Base-by-base conservation (phyloP, 2,888 invertebrate genomes). In the Heliconius ethilla region DNA sequence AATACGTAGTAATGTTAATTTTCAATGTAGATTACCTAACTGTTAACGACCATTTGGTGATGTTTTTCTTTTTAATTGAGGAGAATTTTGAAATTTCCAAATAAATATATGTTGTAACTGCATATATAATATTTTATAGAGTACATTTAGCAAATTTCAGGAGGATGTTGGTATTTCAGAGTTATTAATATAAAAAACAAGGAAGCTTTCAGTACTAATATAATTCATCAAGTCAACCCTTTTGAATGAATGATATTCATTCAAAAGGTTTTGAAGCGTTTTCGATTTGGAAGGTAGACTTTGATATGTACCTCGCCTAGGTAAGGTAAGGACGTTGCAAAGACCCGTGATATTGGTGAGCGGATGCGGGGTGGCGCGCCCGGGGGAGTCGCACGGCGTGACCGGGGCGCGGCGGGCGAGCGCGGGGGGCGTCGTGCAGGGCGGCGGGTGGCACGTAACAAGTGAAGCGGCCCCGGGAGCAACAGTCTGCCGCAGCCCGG, bases 401-500 rank as follows among this genome's bases (percentile, higher is more conserved):
- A 84, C 85, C 80, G 84, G 85, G 85, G 85, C 82, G 82, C 83
- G 84, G 86, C 80, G 2, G 51, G 85, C 83, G 85, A 85, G 82
- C 81, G 83, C 80, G 83, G 83, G 83, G 81, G 82, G 87, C 87
- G 86, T 86, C 89, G 88, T 89, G 89, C 88, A 90, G 89, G 89
- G 88, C 88, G 89, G 90, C 88, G 91, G 91, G 90, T 86, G 91
- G 92, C 91, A 92, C 90, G 94, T 94, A 94, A 94, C 94, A 94
- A 94, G 94, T 93, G 92, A 93, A 92, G 91, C 92, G 92, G 90
- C 87, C 94, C 94, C 89, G 93, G 94, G 94, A 93, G 94, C 94
- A 94, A 94, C 94, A 94, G 94, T 94, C 93, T 94, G 94, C 94
- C 93, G 93, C 90, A 90, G 93, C 93, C 90, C 94, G 93, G 93